Evolutionary conservation across 2,888 invertebrate genomes (phyloP).

Genomic region (Toxonevra muliebris): DNA sequence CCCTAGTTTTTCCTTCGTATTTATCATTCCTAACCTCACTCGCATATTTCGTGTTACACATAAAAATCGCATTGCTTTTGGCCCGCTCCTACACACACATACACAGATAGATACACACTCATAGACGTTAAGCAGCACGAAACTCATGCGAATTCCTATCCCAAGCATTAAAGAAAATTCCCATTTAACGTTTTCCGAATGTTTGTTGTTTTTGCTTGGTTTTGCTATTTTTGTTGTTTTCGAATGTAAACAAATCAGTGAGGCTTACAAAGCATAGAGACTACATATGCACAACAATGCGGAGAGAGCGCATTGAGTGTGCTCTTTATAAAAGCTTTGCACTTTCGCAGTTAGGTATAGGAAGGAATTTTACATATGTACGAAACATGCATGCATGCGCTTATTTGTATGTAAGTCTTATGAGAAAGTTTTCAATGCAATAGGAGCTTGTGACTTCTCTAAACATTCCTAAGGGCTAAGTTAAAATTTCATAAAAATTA

Average conservation of each 20-base stretch:
- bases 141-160: slow-evolving; percentile 9
- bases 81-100: background rate
- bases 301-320: background rate
- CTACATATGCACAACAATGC: background rate
- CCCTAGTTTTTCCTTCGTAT: slow-evolving; percentile 3
- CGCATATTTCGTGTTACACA: slow-evolving; percentile 14
- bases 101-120: background rate
- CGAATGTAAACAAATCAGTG: background rate
- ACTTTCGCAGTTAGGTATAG: no score
- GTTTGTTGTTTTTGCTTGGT: no score
- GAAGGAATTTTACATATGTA: no score
- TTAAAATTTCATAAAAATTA: no score
- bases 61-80: background rate
- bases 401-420: no score
- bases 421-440: no score
- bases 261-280: background rate
- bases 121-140: background rate
- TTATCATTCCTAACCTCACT: slow-evolving; percentile 20
- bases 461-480: no score
- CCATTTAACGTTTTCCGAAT: background rate
- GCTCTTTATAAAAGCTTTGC: no score
- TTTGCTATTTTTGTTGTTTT: background rate
- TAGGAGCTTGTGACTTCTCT: no score
- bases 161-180: background rate
- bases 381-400: no score